These are phyloP conservation scores for Trachymyrmex septentrionalis DNA, from an alignment of 1,140 invertebrate genomes.

Conservation along the genomic window DNA sequence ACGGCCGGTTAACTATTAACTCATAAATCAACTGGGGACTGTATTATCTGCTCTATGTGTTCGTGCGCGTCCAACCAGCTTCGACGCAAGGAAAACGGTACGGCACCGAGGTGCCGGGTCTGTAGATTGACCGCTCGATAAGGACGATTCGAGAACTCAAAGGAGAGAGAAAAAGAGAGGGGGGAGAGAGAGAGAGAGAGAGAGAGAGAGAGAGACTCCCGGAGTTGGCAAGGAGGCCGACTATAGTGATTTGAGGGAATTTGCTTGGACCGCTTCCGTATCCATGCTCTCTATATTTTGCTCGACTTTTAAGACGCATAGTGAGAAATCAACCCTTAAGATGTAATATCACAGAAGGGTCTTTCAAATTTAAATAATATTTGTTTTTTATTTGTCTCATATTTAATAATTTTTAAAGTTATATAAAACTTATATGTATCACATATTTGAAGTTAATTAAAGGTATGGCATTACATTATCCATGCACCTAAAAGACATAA, in stretches of 20 bases:
- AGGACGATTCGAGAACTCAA: slow-evolving; percentile 62
- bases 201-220: slow-evolving; percentile 32
- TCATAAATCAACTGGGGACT: slow-evolving; percentile 84
- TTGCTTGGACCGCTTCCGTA: slow-evolving; percentile 41
- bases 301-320: slow-evolving; percentile 50
- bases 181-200: slow-evolving; percentile 36
- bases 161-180: slow-evolving; percentile 42
- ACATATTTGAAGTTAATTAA: not conserved
- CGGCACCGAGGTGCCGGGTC: slow-evolving; percentile 66
- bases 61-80: slow-evolving; percentile 65
- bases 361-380: not conserved
- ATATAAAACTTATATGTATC: not conserved
- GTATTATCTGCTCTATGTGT: slow-evolving; percentile 76
- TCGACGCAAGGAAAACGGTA: slow-evolving; percentile 69
- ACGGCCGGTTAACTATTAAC: slow-evolving; percentile 86
- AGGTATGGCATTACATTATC: not conserved
- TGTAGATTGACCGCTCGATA: slow-evolving; percentile 72
- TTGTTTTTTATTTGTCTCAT: not conserved
- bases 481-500: not conserved
- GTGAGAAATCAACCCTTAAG: not conserved
- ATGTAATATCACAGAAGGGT: not conserved
- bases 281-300: slow-evolving; percentile 45
- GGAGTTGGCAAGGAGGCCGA: slow-evolving; percentile 42
- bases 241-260: slow-evolving; percentile 69
- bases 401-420: not conserved